Base-by-base conservation (phyloP, 1,140 invertebrate genomes). In the Hyphantria cunea region DNA sequence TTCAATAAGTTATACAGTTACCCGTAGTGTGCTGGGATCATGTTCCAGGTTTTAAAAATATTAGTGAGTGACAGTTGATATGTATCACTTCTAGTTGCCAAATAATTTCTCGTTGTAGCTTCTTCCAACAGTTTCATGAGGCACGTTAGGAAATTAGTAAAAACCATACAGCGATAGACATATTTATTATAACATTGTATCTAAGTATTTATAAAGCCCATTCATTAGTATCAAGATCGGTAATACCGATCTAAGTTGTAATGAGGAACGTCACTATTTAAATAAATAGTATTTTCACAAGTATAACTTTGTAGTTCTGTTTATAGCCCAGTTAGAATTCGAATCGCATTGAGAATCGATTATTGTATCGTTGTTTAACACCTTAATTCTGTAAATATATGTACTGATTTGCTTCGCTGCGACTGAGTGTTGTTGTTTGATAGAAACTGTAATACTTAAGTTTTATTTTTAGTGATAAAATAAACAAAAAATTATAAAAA, bases 391-490 rank as follows among this genome's bases (percentile, higher is more conserved):
- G 87, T 90, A 90, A 87, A 90, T 90, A 90, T 90, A 86, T 83
- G 76, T 88, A 90, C 79, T 87, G 83, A 85, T 82, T 78, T 84
- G 78, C 77, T 71, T 84, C 77, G 75, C 80, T 85, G 79, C 84
- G 84, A 90, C 87, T 87, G 86, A 86, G 84, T 83, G 86, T 87
- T 88, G 82, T 87, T 88, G 82, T 89, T 88, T 79, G 79, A 86
- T 89, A 89, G 80, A 86, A 82, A 84, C 86, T 90, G 86, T 90
- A 90, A 84, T 86, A 88, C 83, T 86, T 90, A 89, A 90, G 88
- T 82, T 90, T 90, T 86, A 89, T 85, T 80, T 86, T 90, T 90
- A 90, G 88, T 90, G 80, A 90, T 90, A 88, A 85, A 89, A 90
- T 86, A 86, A 88, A 90, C 76, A 84, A 89, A 86, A 85, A 76